phyloP scores from a whole-genome alignment of 2,113 vertebrate genomes.

The Phaethon lepturus region DNA sequence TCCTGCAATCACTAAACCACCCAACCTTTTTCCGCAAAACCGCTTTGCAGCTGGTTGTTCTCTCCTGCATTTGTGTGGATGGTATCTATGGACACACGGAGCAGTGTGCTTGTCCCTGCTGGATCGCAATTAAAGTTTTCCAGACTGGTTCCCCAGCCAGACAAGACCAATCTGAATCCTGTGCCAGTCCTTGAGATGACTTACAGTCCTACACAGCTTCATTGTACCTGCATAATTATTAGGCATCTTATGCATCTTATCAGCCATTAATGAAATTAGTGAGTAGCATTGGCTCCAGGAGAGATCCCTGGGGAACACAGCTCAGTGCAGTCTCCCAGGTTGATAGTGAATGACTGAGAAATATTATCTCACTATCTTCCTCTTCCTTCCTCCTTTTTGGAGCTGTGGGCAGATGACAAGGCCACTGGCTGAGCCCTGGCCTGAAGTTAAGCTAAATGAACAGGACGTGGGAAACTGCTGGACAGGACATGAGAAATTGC shows the following conservation, averaged over 20 bases:
- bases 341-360: background rate
- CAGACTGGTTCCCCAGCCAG: background rate
- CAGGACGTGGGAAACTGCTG: conserved; percentile 2
- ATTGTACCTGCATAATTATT: background rate
- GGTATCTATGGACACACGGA: background rate
- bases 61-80: background rate
- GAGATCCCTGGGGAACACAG: background rate
- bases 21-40: background rate
- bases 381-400: background rate
- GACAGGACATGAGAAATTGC: background rate
- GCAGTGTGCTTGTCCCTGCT: background rate
- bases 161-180: background rate
- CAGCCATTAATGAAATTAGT: background rate
- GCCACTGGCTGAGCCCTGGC: background rate
- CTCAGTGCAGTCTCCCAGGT: background rate
- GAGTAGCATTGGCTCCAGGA: background rate
- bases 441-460: background rate
- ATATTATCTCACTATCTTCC: background rate
- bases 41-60: fast-evolving
- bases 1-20: background rate
- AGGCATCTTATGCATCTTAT: background rate
- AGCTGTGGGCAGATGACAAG: background rate
- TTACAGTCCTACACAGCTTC: background rate
- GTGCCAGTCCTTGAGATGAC: background rate
- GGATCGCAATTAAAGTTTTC: background rate